Conservation (phyloP, 2,113 vertebrate genomes). For the Enhydra lutris region DNA sequence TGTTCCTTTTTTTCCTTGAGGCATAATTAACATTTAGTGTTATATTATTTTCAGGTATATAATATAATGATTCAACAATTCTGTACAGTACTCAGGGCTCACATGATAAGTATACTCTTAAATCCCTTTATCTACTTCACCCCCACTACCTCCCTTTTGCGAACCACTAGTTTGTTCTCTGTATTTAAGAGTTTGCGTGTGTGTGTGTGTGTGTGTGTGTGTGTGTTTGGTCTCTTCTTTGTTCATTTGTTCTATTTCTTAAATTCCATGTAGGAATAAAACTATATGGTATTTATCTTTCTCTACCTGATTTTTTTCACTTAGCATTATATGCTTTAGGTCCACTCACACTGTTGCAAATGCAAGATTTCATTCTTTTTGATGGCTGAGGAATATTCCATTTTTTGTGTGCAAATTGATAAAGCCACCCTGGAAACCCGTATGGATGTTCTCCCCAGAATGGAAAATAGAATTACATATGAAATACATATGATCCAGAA, state of each 20-base stretch:
- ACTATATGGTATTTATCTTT: background rate
- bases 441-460: background rate
- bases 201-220: no score
- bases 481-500: no score
- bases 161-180: background rate
- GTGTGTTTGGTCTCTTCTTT: background rate
- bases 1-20: background rate
- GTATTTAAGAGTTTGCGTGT: background rate
- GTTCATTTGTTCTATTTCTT: background rate
- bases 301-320: background rate
- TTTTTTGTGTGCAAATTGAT: background rate
- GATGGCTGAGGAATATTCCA: background rate
- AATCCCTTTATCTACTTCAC: background rate
- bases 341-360: background rate
- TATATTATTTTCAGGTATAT: background rate
- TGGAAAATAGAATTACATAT: background rate
- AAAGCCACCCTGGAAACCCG: background rate
- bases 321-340: background rate
- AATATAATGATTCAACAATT: background rate
- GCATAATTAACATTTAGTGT: background rate
- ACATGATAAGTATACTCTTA: background rate
- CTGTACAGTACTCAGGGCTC: background rate
- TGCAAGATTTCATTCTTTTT: background rate
- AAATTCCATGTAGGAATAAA: background rate
- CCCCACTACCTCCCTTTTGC: background rate